Conservation (phyloP, 2,797 vertebrate species). For the Rhodeus uyekii region DNA sequence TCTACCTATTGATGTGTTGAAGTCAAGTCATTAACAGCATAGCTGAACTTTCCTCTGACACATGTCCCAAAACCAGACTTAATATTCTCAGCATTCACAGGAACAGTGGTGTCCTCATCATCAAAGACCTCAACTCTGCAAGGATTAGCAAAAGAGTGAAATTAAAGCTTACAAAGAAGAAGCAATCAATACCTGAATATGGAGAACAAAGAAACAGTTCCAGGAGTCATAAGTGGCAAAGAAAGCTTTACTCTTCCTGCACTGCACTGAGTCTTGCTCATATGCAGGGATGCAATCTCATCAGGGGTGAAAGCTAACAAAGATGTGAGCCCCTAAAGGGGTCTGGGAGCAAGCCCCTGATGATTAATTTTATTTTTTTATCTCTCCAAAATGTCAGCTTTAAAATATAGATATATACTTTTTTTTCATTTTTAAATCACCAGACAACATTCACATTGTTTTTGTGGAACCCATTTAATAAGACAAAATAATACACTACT, state of each 20-base stretch:
- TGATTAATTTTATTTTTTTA: too few species aligned
- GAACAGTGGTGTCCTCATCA: constrained; percentile 35
- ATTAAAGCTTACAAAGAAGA: constrained; percentile 37
- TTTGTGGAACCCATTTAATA: too few species aligned
- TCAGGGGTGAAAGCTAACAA: constrained; percentile 1
- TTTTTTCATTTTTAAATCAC: too few species aligned
- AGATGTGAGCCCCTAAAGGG: not conserved
- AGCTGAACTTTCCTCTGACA: constrained; percentile 39
- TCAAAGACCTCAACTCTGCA: constrained; percentile 33
- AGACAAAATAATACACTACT: too few species aligned
- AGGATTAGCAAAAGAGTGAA: constrained; percentile 41
- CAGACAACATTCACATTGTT: too few species aligned
- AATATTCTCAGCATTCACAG: constrained; percentile 37
- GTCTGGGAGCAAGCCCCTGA: not conserved
- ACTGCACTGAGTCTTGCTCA: not conserved
- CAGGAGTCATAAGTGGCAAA: constrained; percentile 22
- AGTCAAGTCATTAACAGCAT: constrained; percentile 27
- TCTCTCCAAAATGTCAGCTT: not conserved
- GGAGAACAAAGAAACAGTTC: constrained; percentile 36
- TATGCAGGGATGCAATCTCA: constrained; percentile 8
- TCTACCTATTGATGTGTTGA: constrained; percentile 28
- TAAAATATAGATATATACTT: too few species aligned
- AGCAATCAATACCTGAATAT: constrained; percentile 40
- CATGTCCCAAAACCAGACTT: constrained; percentile 38
- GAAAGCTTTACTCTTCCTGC: not conserved